Conservation (phyloP, 1,140 invertebrate genomes). For the Ephestia elutella region DNA sequence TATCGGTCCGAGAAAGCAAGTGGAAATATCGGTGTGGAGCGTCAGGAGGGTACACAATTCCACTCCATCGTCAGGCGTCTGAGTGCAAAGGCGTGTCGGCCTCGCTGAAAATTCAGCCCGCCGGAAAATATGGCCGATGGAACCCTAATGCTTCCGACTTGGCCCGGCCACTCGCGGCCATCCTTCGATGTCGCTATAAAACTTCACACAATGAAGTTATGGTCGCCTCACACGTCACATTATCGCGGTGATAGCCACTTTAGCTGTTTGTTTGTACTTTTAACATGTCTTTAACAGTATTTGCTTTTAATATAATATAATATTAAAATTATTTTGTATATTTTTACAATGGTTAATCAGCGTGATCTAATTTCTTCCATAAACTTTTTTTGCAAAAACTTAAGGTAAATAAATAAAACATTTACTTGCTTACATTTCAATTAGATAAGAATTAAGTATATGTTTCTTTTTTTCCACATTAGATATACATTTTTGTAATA, state of each 20-base stretch:
- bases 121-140: constrained; percentile 69
- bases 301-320: too few species aligned
- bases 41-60: constrained; percentile 46
- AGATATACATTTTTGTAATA: too few species aligned
- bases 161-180: constrained; percentile 57
- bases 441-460: too few species aligned
- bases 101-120: constrained; percentile 55
- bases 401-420: too few species aligned
- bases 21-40: constrained; percentile 2
- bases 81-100: constrained; percentile 70
- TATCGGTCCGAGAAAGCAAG: constrained; percentile 1
- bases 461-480: too few species aligned
- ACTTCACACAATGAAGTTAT: constrained; percentile 26
- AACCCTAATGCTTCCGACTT: constrained; percentile 71
- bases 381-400: too few species aligned
- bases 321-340: too few species aligned
- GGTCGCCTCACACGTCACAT: background rate
- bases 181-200: constrained; percentile 47
- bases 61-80: constrained; percentile 52
- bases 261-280: background rate
- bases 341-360: too few species aligned
- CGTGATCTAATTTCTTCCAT: too few species aligned
- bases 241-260: background rate
- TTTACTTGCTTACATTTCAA: too few species aligned
- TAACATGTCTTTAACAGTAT: too few species aligned